phyloP scores from a whole-genome alignment of 1,140 invertebrate genomes.

The Hylyphantes graminicola region DNA sequence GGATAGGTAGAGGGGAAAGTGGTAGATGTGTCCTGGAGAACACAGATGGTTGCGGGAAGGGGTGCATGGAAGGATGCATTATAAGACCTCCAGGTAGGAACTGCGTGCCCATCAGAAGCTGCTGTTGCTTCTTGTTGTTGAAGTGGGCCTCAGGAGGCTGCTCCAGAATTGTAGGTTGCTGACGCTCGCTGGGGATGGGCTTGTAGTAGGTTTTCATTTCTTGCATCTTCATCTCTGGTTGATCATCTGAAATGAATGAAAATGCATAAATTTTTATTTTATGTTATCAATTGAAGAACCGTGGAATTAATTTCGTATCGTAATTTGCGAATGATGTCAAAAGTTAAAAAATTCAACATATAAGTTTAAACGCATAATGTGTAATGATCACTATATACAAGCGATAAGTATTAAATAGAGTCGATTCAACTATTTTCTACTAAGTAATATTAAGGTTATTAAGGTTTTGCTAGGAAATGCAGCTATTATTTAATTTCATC shows the following conservation, averaged over 20 bases:
- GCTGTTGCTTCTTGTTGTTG: conserved; percentile 38
- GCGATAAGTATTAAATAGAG: too few relatives aligned
- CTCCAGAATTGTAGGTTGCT: not conserved
- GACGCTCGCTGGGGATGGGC: not conserved
- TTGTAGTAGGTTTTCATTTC: conserved; percentile 52
- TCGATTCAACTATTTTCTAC: too few relatives aligned
- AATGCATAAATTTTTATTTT: too few relatives aligned
- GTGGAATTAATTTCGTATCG: too few relatives aligned
- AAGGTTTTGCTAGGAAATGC: too few relatives aligned
- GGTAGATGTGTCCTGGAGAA: conserved; percentile 55
- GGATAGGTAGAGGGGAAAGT: conserved; percentile 47
- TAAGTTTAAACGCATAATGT: too few relatives aligned
- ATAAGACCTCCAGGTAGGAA: conserved; percentile 41
- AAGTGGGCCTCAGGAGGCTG: conserved; percentile 39
- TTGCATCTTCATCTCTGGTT: conserved; percentile 56
- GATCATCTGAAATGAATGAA: conserved; percentile 16
- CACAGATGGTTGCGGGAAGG: conserved; percentile 38
- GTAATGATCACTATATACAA: too few relatives aligned
- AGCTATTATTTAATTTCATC: too few relatives aligned
- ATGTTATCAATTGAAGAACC: too few relatives aligned
- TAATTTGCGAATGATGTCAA: too few relatives aligned
- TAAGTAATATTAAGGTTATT: too few relatives aligned
- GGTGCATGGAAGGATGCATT: conserved; percentile 53
- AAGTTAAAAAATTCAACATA: too few relatives aligned
- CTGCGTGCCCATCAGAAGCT: conserved; percentile 20